A percentile compares a stretch with the other conserved stretches of the same genome.
Conservation (phyloP, 2,797 vertebrate genomes). For the Serranus cabrilla region DNA sequence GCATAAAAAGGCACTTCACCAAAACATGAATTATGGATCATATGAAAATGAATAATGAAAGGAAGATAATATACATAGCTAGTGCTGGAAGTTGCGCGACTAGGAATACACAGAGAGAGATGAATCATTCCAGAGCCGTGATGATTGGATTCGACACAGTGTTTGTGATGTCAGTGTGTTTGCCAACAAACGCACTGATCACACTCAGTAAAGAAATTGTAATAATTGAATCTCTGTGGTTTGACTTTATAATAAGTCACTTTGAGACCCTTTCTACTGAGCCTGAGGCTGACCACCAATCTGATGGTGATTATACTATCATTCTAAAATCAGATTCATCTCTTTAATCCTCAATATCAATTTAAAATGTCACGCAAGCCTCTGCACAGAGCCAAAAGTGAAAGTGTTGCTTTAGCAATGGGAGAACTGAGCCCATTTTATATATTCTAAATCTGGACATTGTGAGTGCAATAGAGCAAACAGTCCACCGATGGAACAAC, state of each 20-base stretch:
- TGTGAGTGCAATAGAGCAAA: not conserved
- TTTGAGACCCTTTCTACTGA: not conserved
- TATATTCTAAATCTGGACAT: not conserved
- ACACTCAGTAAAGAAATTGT: not conserved
- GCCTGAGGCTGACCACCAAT: not conserved
- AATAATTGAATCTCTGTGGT: not conserved
- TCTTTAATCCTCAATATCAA: slow-evolving; percentile 24
- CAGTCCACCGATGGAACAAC: not conserved
- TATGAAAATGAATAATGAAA: slow-evolving; percentile 76
- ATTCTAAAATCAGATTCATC: not conserved
- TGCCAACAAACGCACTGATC: not conserved
- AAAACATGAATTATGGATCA: slow-evolving; percentile 77
- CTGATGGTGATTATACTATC: not conserved
- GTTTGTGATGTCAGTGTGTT: slow-evolving; percentile 27
- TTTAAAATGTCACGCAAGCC: not conserved
- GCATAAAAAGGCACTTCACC: slow-evolving; percentile 54
- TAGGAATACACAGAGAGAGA: slow-evolving; percentile 1
- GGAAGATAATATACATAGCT: slow-evolving; percentile 50
- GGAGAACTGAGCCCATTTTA: not conserved
- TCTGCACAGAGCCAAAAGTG: not conserved
- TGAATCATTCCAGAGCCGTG: slow-evolving; percentile 13
- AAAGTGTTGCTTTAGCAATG: not conserved
- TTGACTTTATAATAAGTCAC: not conserved
- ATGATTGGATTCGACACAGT: not conserved
- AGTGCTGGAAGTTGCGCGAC: slow-evolving; percentile 24